A percentile compares a stretch with the other conserved stretches of the same genome.
These are phyloP conservation scores for Montipora capricornis DNA, from an alignment of 64 coral and sea anemone genomes.

Conservation along the genomic window DNA sequence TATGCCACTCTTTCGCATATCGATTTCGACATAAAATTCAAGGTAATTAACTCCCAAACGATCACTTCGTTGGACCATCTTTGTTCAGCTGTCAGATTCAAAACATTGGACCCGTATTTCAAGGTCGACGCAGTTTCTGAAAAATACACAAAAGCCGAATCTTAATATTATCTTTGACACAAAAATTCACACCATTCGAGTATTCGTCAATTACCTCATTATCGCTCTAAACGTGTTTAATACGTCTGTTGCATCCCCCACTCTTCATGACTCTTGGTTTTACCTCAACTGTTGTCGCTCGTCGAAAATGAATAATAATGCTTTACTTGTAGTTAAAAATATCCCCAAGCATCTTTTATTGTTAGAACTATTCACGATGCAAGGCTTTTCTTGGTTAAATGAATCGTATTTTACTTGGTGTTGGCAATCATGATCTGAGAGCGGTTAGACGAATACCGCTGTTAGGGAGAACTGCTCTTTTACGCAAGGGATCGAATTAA, in stretches of 20 bases:
- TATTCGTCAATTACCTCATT: slow-evolving; percentile 31
- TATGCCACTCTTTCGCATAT: slow-evolving; percentile 26
- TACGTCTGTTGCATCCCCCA: not conserved
- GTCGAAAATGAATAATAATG: not conserved
- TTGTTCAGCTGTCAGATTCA: slow-evolving; percentile 47
- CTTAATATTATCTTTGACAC: slow-evolving; percentile 36
- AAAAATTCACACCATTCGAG: slow-evolving; percentile 33
- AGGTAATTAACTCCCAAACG: slow-evolving; percentile 40
- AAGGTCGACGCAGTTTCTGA: not conserved
- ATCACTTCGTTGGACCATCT: slow-evolving; percentile 2
- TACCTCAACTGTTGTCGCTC: not conserved
- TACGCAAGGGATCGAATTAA: too few species aligned
- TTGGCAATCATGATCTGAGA: too few species aligned
- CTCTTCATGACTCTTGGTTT: not conserved
- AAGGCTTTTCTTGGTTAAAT: not conserved
- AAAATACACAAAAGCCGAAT: slow-evolving; percentile 36
- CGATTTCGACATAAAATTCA: slow-evolving; percentile 57
- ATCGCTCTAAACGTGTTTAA: not conserved
- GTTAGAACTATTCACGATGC: too few species aligned
- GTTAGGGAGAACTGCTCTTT: too few species aligned
- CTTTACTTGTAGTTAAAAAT: not conserved
- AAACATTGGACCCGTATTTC: slow-evolving; percentile 13
- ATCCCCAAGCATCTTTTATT: too few species aligned
- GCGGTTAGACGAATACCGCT: too few species aligned
- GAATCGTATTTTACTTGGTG: not conserved